Evolutionary conservation across 2,113 vertebrate genomes (phyloP), one percentile per base, ranked within the genome.

Genomic region (Zapornia atra): DNA sequence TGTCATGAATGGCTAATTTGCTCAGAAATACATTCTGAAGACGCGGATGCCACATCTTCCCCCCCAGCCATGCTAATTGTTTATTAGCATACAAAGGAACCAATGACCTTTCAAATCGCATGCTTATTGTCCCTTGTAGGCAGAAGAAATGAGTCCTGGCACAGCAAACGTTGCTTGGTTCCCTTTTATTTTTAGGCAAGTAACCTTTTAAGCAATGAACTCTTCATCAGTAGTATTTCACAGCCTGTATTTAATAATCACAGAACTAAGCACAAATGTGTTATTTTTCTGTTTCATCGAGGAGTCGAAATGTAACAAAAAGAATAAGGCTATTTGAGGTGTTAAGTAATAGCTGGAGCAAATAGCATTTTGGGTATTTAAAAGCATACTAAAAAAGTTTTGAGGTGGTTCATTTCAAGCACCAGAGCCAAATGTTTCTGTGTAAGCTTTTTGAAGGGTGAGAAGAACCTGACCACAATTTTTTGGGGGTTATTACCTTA

Each of bases 1-100:
- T 48, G 92, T 65, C 96, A 61, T 24, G 69, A 97, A 94, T 29
- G 34, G 84, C 72, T 91, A 60, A 94, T 95, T 88, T 51, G 28
- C 90, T 86, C 94, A 10, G 33, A 68, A 93, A 38, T 12, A 65
- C 33, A 6, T 40, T 40, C 33, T 10, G 42, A 36, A 75, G 91
- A 38, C 71, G 29, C 22, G 15, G 82, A 8, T 54, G 87, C 57
- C 8, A 33, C 44, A n/a, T 81, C 65, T 70, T 33, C 26, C 57
- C 88, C 64, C 21, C 70, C 68, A 78, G 90, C 69, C 90, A 38
- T 59, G 9, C 85, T 96, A 96, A 97, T 96, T 97, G 90, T 97
- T 97, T 96, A 96, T 95, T 95, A 97, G 92, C 94, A 96, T 85
- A 97, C 96, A 97, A 95, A 97, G 84, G 94, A 93, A 81, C 26